These are phyloP conservation scores for Zaprionus davidi DNA, from an alignment of 1,140 invertebrate species.

Conservation along the genomic window DNA sequence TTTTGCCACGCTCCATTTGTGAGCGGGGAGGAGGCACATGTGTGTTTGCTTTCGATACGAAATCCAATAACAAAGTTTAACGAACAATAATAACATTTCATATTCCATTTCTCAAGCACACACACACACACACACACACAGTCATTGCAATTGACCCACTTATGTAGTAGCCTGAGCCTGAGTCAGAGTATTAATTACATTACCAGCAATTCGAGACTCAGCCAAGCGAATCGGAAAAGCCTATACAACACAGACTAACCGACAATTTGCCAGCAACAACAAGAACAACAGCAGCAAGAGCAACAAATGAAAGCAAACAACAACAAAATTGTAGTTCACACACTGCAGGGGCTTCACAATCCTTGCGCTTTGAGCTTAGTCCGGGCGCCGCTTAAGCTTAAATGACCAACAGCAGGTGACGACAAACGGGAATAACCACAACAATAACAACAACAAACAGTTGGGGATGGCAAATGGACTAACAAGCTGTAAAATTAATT, in stretches of 20 bases:
- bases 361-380: conserved; percentile 63
- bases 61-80: conserved; percentile 29
- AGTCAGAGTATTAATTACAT: conserved; percentile 71
- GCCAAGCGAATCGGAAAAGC: conserved; percentile 68
- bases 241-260: conserved; percentile 49
- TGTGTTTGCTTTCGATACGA: neutral
- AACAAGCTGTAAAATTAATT: conserved; percentile 74
- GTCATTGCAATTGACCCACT: conserved; percentile 43
- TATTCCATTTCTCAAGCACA: conserved; percentile 48
- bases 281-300: conserved; percentile 7
- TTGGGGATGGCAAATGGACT: neutral
- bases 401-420: conserved; percentile 72
- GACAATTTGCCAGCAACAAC: conserved; percentile 36
- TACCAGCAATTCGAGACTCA: conserved; percentile 63
- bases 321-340: conserved; percentile 60
- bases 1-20: conserved; percentile 19
- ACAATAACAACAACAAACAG: conserved; percentile 28
- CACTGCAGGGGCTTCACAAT: conserved; percentile 69
- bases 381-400: conserved; percentile 61
- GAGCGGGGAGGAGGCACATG: neutral
- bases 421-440: conserved; percentile 29
- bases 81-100: conserved; percentile 49
- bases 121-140: conserved; percentile 7
- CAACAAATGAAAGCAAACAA: conserved; percentile 40
- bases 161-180: conserved; percentile 25